A percentile compares a stretch with the other conserved stretches of the same genome.
phyloP scores from a whole-genome alignment of 1,140 invertebrate species.

The Reticulitermes speratus region DNA sequence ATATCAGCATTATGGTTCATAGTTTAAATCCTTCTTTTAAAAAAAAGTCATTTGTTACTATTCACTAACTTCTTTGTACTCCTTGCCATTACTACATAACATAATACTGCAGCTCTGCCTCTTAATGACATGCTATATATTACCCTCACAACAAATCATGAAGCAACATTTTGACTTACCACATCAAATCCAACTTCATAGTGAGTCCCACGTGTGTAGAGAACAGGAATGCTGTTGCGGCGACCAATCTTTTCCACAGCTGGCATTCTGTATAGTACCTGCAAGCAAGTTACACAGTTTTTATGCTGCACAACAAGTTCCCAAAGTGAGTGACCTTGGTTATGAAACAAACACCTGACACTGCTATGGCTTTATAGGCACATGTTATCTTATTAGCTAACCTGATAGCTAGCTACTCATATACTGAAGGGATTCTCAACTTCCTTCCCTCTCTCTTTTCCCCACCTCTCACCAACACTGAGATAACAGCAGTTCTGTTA shows the following conservation, averaged over 20 bases:
- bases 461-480: not conserved
- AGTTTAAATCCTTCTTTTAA: too few relatives aligned
- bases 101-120: too few relatives aligned
- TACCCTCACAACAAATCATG: too few relatives aligned
- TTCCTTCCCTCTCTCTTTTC: not conserved
- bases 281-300: not conserved
- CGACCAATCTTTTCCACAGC: constrained; percentile 48
- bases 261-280: constrained; percentile 29
- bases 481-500: not conserved
- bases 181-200: constrained; percentile 84
- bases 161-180: constrained; percentile 54
- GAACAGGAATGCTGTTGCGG: constrained; percentile 68
- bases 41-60: too few relatives aligned
- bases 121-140: too few relatives aligned
- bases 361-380: not conserved
- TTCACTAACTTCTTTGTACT: too few relatives aligned
- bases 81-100: too few relatives aligned
- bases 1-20: too few relatives aligned
- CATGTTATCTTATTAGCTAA: not conserved
- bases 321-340: constrained; percentile 32
- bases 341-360: constrained; percentile 19
- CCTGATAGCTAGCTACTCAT: not conserved
- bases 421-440: not conserved
- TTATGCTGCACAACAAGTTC: not conserved
- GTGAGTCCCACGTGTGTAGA: constrained; percentile 74